phyloP scores from a whole-genome alignment of 2,888 invertebrate species.

The Sicus ferrugineus region DNA sequence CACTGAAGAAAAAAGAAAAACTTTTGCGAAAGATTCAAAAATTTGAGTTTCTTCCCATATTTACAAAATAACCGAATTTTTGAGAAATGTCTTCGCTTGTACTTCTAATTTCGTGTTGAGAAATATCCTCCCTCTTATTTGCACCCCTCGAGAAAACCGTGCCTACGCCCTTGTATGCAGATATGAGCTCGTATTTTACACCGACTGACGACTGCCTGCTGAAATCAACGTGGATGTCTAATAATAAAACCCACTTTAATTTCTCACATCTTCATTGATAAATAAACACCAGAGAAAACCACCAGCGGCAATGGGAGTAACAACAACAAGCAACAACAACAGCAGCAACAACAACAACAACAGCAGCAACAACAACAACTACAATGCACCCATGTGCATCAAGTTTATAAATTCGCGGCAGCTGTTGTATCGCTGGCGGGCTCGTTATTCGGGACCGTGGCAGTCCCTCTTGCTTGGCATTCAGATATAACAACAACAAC shows the following conservation, averaged over 20 bases:
- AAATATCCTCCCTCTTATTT: too few species aligned
- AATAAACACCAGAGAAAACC: too few species aligned
- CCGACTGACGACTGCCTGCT: neutral
- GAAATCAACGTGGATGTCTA: constrained; percentile 2
- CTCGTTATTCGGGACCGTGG: constrained; percentile 7
- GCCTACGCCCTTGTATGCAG: neutral
- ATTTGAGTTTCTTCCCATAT: too few species aligned
- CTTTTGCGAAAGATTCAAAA: too few species aligned
- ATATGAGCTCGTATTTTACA: neutral
- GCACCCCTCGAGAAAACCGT: too few species aligned
- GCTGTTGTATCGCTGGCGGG: constrained; percentile 1
- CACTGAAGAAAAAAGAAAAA: too few species aligned
- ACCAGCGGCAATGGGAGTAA: too few species aligned
- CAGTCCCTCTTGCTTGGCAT: neutral
- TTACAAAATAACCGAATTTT: too few species aligned
- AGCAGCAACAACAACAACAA: neutral
- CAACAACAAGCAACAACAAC: neutral
- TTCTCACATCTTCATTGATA: constrained; percentile 22
- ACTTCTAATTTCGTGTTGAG: too few species aligned
- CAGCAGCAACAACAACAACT: neutral
- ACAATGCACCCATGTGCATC: constrained; percentile 6
- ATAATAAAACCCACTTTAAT: constrained; percentile 12
- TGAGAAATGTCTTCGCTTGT: too few species aligned
- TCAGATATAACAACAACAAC: too few species aligned
- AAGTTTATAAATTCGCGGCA: neutral